These are phyloP conservation scores for Bellardia bayeri DNA, from an alignment of 2,888 invertebrate species.

Conservation along the genomic window DNA sequence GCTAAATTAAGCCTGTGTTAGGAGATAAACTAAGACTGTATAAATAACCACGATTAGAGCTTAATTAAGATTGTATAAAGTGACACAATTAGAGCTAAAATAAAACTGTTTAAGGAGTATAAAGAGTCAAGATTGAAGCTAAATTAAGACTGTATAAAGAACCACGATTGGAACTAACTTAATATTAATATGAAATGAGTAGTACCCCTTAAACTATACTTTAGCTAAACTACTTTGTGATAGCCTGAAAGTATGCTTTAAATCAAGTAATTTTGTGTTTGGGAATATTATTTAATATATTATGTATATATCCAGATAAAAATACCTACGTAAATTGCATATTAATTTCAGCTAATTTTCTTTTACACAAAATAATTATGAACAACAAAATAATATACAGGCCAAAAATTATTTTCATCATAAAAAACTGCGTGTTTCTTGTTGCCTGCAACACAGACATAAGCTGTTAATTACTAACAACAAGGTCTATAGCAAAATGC, in stretches of 20 bases:
- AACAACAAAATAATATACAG: slow-evolving; percentile 12
- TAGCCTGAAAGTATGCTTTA: background rate
- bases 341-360: slow-evolving; percentile 48
- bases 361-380: slow-evolving; percentile 33
- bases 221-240: background rate
- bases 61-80: no score
- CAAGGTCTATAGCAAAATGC: slow-evolving; percentile 20
- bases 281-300: no score
- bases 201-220: background rate
- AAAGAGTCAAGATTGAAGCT: background rate
- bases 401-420: background rate
- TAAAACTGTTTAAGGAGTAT: background rate
- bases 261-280: no score
- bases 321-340: background rate
- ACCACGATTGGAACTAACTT: no score
- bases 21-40: background rate
- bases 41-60: background rate
- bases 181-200: background rate
- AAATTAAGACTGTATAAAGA: background rate
- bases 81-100: background rate
- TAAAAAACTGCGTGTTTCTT: slow-evolving; percentile 49
- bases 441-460: slow-evolving; percentile 57
- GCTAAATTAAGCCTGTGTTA: no score
- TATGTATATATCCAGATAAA: background rate
- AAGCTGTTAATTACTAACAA: slow-evolving; percentile 62